Percentiles rank a stretch among this genome's conserved stretches.
Conservation (phyloP, 2,113 vertebrate species). For the Hippocampus abdominalis region DNA sequence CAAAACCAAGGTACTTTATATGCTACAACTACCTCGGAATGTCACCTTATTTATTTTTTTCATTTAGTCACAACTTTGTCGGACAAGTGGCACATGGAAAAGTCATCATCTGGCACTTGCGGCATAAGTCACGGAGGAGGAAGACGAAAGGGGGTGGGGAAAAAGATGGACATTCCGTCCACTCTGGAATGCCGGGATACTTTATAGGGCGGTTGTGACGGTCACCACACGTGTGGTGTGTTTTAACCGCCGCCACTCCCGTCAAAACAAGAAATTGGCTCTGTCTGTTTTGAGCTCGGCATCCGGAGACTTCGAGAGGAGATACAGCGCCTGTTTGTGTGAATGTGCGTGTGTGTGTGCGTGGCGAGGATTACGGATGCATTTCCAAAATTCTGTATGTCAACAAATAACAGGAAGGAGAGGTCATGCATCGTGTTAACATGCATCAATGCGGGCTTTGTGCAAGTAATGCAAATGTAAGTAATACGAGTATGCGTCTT, state of each 20-base stretch:
- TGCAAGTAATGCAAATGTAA: background rate
- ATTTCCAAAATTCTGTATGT: slow-evolving; percentile 12
- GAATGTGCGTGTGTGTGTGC: background rate
- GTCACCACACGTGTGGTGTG: slow-evolving; percentile 23
- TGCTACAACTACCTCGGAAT: slow-evolving; percentile 7
- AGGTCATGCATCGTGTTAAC: background rate
- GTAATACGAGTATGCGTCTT: slow-evolving; percentile 3
- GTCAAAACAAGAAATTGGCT: slow-evolving; percentile 10
- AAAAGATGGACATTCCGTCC: slow-evolving; percentile 39
- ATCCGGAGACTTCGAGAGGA: background rate
- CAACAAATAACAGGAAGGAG: slow-evolving; percentile 4
- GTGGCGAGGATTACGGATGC: background rate
- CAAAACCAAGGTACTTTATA: background rate
- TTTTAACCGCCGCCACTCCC: slow-evolving; percentile 18
- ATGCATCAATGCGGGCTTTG: background rate
- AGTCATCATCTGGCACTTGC: slow-evolving; percentile 39
- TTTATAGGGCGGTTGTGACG: slow-evolving; percentile 42
- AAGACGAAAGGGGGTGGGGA: slow-evolving; percentile 15
- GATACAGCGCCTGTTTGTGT: background rate
- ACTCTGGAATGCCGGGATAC: slow-evolving; percentile 31
- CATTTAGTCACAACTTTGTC: slow-evolving; percentile 12
- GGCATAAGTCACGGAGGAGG: slow-evolving; percentile 15
- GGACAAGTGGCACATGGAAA: slow-evolving; percentile 52
- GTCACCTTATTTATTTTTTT: slow-evolving; percentile 34
- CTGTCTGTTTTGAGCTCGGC: background rate